Evolutionary conservation across 2,888 invertebrate genomes (phyloP).

Genomic region (Notocelia uddmanniana): DNA sequence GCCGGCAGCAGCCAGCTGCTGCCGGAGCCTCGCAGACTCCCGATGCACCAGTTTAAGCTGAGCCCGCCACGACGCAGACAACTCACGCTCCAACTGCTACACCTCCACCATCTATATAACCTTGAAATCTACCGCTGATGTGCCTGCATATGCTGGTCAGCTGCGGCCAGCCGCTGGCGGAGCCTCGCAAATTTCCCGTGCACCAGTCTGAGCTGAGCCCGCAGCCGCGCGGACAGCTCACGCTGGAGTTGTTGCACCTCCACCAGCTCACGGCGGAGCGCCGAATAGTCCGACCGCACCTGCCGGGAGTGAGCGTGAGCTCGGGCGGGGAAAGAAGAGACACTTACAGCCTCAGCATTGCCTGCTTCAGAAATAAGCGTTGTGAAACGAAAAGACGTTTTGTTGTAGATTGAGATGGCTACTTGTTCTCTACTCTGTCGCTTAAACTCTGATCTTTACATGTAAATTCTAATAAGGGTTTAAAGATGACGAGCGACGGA

Average conservation of each 20-base stretch:
- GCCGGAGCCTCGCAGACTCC: slow-evolving; percentile 90
- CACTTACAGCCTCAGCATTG: neutral
- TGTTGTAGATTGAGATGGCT: neutral
- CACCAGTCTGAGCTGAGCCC: slow-evolving; percentile 89
- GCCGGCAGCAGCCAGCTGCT: too few species aligned
- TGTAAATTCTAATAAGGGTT: too few species aligned
- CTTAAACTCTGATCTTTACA: too few species aligned
- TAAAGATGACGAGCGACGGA: too few species aligned
- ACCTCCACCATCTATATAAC: slow-evolving; percentile 90
- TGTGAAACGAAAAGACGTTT: neutral
- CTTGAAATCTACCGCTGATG: slow-evolving; percentile 62
- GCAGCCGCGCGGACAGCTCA: slow-evolving; percentile 91
- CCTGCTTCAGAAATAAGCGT: neutral
- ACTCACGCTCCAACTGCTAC: slow-evolving; percentile 92
- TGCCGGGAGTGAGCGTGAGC: slow-evolving; percentile 54
- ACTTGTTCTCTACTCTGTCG: neutral
- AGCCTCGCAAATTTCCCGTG: slow-evolving; percentile 91
- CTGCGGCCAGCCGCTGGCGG: slow-evolving; percentile 88
- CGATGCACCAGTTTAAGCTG: slow-evolving; percentile 91
- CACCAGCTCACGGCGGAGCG: slow-evolving; percentile 90
- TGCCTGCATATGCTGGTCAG: slow-evolving; percentile 65
- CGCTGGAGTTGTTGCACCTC: slow-evolving; percentile 93
- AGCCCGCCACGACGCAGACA: slow-evolving; percentile 90
- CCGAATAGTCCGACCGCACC: slow-evolving; percentile 92
- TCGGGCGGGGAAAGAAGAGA: neutral